Percentiles rank a stretch among this genome's conserved stretches.
Evolutionary conservation across 1,140 invertebrate genomes (phyloP).

Genomic region (Neuroterus valhalla): DNA sequence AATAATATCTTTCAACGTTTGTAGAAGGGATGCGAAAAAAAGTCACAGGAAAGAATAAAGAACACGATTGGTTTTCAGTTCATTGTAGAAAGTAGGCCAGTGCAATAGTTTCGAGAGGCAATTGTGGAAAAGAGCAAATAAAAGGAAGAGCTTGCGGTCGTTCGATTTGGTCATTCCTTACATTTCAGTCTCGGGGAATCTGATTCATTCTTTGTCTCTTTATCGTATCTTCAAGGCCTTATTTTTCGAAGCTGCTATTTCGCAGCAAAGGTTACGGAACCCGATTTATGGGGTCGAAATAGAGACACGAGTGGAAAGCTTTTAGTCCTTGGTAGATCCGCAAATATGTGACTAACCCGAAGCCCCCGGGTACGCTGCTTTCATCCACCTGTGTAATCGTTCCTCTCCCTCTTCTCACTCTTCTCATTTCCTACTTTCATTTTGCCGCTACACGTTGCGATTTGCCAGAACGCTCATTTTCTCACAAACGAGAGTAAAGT

Average conservation of each 20-base stretch:
- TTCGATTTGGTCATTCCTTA: conserved; percentile 27
- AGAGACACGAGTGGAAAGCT: conserved; percentile 61
- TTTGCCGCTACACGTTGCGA: background rate
- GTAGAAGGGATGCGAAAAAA: conserved; percentile 18
- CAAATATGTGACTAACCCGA: conserved; percentile 58
- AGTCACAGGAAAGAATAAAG: conserved; percentile 7
- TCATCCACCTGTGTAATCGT: conserved; percentile 62
- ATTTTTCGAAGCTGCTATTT: conserved; percentile 20
- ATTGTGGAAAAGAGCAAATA: conserved; percentile 10
- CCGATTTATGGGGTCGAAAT: conserved; percentile 61
- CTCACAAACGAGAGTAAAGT: too few relatives aligned
- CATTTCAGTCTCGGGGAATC: conserved; percentile 6
- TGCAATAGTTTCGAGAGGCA: conserved; percentile 29
- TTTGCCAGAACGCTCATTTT: background rate
- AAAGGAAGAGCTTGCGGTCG: background rate
- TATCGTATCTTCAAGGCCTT: background rate
- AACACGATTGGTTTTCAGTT: conserved; percentile 4
- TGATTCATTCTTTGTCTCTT: conserved; percentile 12
- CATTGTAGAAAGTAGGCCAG: background rate
- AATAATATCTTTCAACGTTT: background rate
- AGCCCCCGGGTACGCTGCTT: conserved; percentile 46
- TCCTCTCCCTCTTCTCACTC: conserved; percentile 4
- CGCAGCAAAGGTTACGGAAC: conserved; percentile 47
- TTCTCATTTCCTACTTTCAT: conserved; percentile 23
- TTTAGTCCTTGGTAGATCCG: conserved; percentile 61